Percentiles rank a stretch among this genome's conserved stretches.
These are phyloP conservation scores for Heliconius charithonia DNA, from an alignment of 2,888 invertebrate genomes.

Conservation along the genomic window DNA sequence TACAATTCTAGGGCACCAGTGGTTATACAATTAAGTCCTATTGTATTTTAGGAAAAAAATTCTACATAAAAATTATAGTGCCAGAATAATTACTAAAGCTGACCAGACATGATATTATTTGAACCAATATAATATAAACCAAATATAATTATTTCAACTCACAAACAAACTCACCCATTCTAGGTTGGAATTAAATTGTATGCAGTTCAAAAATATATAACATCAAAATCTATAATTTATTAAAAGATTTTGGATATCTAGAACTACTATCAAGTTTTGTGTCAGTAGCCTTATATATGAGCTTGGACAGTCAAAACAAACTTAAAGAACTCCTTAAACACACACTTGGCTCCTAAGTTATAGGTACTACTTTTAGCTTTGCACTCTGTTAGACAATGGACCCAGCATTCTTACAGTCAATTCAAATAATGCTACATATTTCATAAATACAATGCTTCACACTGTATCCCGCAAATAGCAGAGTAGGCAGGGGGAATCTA, in stretches of 20 bases:
- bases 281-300: neutral
- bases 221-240: neutral
- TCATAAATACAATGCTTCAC: no score
- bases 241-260: neutral
- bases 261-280: neutral
- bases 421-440: no score
- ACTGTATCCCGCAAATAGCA: no score
- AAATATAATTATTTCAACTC: neutral
- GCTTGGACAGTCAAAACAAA: neutral
- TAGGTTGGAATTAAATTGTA: neutral
- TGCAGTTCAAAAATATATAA: neutral
- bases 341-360: neutral
- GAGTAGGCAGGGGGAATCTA: no score
- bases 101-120: neutral
- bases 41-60: no score
- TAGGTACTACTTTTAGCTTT: neutral
- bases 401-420: neutral
- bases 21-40: no score
- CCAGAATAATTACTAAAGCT: no score
- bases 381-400: neutral
- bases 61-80: no score
- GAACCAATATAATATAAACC: neutral
- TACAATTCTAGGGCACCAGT: no score
- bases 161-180: neutral
- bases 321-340: neutral